These are phyloP conservation scores for Hypothenemus hampei DNA, from an alignment of 1,140 invertebrate genomes.

Conservation along the genomic window DNA sequence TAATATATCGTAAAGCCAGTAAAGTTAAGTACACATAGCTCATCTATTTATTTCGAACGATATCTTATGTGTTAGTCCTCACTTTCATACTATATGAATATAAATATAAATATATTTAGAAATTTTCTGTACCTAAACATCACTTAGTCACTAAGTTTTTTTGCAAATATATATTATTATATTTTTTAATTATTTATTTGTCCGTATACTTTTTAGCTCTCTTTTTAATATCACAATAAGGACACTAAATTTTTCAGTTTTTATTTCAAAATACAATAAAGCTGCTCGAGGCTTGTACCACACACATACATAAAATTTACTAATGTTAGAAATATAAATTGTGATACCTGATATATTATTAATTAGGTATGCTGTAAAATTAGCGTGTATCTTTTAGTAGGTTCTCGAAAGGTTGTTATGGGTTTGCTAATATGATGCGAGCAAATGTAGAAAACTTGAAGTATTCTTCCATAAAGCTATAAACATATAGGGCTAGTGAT, in stretches of 20 bases:
- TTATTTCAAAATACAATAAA: no score
- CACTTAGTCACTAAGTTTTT: no score
- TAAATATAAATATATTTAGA: no score
- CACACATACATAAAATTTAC: neutral
- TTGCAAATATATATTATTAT: no score
- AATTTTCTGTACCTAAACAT: no score
- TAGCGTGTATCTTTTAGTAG: constrained; percentile 18
- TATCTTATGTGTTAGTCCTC: constrained; percentile 34
- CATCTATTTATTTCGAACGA: constrained; percentile 41
- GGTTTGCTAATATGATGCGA: constrained; percentile 10
- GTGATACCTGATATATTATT: constrained; percentile 24
- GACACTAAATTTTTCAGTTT: no score
- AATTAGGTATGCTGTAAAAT: constrained; percentile 21
- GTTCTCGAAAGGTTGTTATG: constrained; percentile 19
- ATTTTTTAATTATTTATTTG: neutral
- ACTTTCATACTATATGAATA: constrained; percentile 10
- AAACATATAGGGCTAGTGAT: constrained; percentile 26
- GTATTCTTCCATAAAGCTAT: constrained; percentile 18
- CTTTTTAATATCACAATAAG: neutral
- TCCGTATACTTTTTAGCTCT: neutral
- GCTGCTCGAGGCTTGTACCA: neutral
- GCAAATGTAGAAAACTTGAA: constrained; percentile 12
- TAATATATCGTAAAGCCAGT: constrained; percentile 45
- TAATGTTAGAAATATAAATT: constrained; percentile 8
- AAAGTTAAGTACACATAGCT: constrained; percentile 44